Percentiles rank a stretch among this genome's conserved stretches.
These are phyloP conservation scores for Poecilia latipinna DNA, from an alignment of 2,113 vertebrate genomes.

Conservation along the genomic window DNA sequence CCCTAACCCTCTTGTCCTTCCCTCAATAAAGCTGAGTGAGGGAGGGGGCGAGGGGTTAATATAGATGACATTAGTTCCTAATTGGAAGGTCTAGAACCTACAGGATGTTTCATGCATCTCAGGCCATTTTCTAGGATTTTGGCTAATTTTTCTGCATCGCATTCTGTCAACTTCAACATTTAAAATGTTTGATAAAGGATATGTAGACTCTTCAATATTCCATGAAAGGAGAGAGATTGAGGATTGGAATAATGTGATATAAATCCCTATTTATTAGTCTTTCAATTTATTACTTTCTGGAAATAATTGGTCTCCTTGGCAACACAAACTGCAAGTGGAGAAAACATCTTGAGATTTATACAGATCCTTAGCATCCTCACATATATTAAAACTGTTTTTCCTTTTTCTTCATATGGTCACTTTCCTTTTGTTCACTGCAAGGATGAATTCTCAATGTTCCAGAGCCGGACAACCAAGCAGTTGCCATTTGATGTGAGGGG, in stretches of 20 bases:
- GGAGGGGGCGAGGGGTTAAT: constrained; percentile 75
- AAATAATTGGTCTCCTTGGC: constrained; percentile 76
- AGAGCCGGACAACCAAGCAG: constrained; percentile 79
- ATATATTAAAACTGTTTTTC: constrained; percentile 74
- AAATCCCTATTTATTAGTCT: constrained; percentile 66
- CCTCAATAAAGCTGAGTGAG: constrained; percentile 70
- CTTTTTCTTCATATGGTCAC: constrained; percentile 75
- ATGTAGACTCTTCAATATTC: constrained; percentile 46
- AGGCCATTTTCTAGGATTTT: constrained; percentile 7
- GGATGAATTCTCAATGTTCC: constrained; percentile 79
- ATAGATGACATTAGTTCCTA: constrained; percentile 78
- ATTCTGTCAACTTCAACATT: background rate
- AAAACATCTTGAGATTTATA: constrained; percentile 80
- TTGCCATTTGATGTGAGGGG: constrained; percentile 73
- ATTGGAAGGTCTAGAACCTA: constrained; percentile 66
- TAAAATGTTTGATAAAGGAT: constrained; percentile 10
- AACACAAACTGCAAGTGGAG: constrained; percentile 74
- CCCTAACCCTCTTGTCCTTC: constrained; percentile 65
- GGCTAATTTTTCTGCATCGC: background rate
- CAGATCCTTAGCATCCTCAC: constrained; percentile 77
- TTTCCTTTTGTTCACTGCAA: constrained; percentile 70
- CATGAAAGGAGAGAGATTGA: constrained; percentile 48
- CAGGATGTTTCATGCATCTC: constrained; percentile 41
- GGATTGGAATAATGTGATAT: constrained; percentile 54
- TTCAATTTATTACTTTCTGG: constrained; percentile 77